These are phyloP conservation scores for Notoglanidium macrostoma DNA, from an alignment of 2,797 vertebrate genomes.

Conservation along the genomic window DNA sequence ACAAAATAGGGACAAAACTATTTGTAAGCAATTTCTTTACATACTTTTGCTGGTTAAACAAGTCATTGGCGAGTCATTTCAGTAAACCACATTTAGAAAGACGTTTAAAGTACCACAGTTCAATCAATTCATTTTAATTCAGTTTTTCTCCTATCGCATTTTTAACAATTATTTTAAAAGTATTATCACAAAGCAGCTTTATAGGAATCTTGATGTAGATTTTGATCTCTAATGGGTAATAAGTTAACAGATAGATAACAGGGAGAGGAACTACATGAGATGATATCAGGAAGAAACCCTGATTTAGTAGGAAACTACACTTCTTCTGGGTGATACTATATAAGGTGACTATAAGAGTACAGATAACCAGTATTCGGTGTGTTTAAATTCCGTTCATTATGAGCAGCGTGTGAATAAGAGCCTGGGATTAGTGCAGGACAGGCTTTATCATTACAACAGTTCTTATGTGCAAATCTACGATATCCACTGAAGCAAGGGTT, in stretches of 20 bases:
- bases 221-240: background rate
- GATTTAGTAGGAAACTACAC: background rate
- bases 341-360: background rate
- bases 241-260: background rate
- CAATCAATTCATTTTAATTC: background rate
- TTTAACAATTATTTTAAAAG: background rate
- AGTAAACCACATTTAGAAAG: background rate
- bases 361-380: background rate
- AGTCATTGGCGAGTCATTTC: background rate
- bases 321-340: background rate
- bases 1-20: background rate
- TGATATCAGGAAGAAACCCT: background rate
- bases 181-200: background rate
- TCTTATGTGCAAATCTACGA: background rate
- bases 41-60: background rate
- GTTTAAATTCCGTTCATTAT: background rate
- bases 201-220: background rate
- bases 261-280: background rate
- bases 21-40: background rate
- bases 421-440: background rate
- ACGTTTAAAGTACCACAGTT: background rate
- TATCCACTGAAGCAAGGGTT: background rate
- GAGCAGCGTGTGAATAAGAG: background rate
- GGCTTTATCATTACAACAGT: background rate
- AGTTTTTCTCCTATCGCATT: background rate